Evolutionary conservation across 2,888 invertebrate genomes (phyloP), one percentile per base, ranked within the genome.

Genomic region (Troides aeacus): DNA sequence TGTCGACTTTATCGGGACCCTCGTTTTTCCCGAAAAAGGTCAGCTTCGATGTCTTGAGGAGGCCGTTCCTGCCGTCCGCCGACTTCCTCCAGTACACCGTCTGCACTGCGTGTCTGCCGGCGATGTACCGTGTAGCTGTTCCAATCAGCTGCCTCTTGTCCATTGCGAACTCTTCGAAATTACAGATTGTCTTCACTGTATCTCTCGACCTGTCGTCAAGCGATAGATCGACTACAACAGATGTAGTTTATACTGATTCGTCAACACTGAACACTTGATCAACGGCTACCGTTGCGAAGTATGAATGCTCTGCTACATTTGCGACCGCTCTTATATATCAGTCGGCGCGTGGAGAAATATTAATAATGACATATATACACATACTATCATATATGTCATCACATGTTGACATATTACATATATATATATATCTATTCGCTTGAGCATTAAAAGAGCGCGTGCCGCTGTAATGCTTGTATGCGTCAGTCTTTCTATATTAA

Each of bases 11-110:
- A 71, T 93, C 85, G 1, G 90, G 77, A 4, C 87, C 90, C 57
- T 92, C 93, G 66, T 89, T 90, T 74, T 92, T 93, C 17, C 93
- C 94, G 78, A 94, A 94, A 79, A 93, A 93, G 0, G 93, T 93
- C 77, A 92, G 93, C 76, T 90, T 93, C 8, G 94, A 93, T 15
- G 94, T 94, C 79, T 92, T 94, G 67, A 94, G 78, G 69, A 94
- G 87, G 15, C 92, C 93, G 50, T 92, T 93, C 73, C 86, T 88
- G 42, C 82, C 83, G 56, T 87, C 90, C 7, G 93, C 89, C 0
- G 90, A 85, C 60, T 94, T 93, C 77, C 96, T 92, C 96, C 96
- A 96, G 79, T 96, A 96, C 0, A 96, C 95, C 0, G 96, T 96
- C 81, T 96, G 96, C 30, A 96, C 94, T 1, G 96, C 96, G 78